Evolutionary conservation across 2,888 invertebrate species (phyloP), one percentile per base, ranked within the genome.

Genomic region (Tethea ocularis): DNA sequence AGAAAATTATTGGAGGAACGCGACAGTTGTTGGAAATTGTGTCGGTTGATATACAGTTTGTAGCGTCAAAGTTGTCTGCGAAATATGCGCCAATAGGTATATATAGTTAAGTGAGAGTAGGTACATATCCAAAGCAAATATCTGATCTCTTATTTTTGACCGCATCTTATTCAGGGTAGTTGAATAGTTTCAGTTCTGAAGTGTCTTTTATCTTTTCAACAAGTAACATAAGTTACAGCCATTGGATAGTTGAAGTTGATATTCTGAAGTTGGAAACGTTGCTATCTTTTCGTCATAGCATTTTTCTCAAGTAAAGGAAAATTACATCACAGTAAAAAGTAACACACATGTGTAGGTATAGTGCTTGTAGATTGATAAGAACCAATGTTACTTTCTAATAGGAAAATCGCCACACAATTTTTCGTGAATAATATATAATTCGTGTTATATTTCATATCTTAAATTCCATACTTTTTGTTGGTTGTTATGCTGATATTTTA

Each of bases 1-100:
- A 66, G 72, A 77, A 75, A 71, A 72, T 72, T 64, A 68, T 68
- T 56, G 29, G 5, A 36, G 22, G 20, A 20, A 46, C 46, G 20
- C 54, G 51, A 60, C 54, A 66, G 46, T 20, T 17, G 46, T 10
- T 7, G 46, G n/a, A 46, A 46, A 46, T 46, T 46, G 2, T 46
- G 2, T 46, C 20, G n/a, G 41, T 20, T 20, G 20, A 10, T 20
- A 20, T 8, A 20, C 20, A 46, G 20, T 46, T 46, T 46, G 10
- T 46, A 46, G 3, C 2, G 24, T 24, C 24, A 5, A 2, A 5
- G 24, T 46, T 46, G 46, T 46, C 46, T 20, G 10, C 20, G 20
- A 10, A 20, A 46, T 46, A 46, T 46, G 2, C 46, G 29, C 5
- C 5, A 7, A 20, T 38, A 15, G 1, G 20, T 7, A n/a, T 20